phyloP scores from a whole-genome alignment of 2,888 invertebrate genomes.

The Drosophila tripunctata region DNA sequence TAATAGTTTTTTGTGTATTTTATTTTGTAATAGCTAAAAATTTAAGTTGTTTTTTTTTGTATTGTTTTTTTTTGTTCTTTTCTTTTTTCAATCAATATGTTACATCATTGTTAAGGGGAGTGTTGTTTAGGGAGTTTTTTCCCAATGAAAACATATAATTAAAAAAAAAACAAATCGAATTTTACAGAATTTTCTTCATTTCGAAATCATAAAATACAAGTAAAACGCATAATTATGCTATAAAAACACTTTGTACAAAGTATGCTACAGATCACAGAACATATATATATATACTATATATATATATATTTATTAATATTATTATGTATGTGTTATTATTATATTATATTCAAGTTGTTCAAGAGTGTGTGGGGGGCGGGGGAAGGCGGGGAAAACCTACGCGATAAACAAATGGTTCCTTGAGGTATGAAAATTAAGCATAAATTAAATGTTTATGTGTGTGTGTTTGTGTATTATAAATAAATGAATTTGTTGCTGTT shows the following conservation, averaged over 20 bases:
- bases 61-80: conserved; percentile 14
- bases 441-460: conserved; percentile 23
- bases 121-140: not conserved
- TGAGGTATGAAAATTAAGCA: conserved; percentile 59
- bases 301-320: conserved; percentile 60
- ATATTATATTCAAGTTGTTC: conserved; percentile 54
- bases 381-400: conserved; percentile 1
- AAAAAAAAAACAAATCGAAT: conserved; percentile 12
- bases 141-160: conserved; percentile 3
- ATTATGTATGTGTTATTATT: conserved; percentile 59
- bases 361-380: conserved; percentile 17
- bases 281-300: conserved; percentile 75
- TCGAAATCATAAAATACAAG: conserved; percentile 57
- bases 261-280: conserved; percentile 85
- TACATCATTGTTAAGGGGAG: conserved; percentile 17
- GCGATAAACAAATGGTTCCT: conserved; percentile 48
- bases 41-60: conserved; percentile 44
- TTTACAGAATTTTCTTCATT: conserved; percentile 15
- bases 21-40: conserved; percentile 65
- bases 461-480: conserved; percentile 54
- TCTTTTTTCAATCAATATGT: conserved; percentile 31
- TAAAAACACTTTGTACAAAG: conserved; percentile 83
- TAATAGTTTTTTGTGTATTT: conserved; percentile 61
- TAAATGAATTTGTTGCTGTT: conserved; percentile 67
- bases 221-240: conserved; percentile 79